phyloP scores from a whole-genome alignment of 2,888 invertebrate species.

The Tenthredo livida region DNA sequence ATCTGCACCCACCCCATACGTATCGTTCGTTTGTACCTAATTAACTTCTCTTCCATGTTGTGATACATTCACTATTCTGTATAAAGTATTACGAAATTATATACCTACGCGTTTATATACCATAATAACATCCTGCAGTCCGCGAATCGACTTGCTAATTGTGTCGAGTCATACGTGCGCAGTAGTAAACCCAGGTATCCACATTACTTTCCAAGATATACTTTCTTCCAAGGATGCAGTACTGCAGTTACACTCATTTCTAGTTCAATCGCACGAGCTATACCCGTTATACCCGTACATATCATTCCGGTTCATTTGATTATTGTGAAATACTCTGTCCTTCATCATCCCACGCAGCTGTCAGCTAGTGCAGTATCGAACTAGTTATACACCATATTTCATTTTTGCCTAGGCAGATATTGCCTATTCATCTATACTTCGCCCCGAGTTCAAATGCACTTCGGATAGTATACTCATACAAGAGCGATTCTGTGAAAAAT shows the following conservation, averaged over 20 bases:
- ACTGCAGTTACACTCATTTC: background rate
- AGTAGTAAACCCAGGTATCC: background rate
- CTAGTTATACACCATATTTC: background rate
- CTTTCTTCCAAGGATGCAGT: slow-evolving; percentile 19
- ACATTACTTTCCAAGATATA: background rate
- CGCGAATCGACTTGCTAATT: background rate
- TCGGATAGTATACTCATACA: no score
- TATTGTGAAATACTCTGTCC: background rate
- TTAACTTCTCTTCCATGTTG: background rate
- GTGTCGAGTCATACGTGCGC: background rate
- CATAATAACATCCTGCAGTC: background rate
- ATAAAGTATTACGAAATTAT: background rate
- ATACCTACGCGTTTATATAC: background rate
- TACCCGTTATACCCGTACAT: background rate
- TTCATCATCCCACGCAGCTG: background rate
- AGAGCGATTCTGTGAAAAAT: no score
- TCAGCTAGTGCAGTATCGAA: background rate
- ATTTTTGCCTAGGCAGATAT: background rate
- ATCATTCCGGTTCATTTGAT: background rate
- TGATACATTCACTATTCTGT: background rate
- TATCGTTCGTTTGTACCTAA: background rate
- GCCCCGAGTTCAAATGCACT: background rate
- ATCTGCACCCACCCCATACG: background rate
- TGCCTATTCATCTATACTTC: background rate
- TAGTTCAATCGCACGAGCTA: background rate